Percentiles rank a stretch among this genome's conserved stretches.
Conservation (phyloP, 1,140 invertebrate genomes). For the Tetraneura akinire region DNA sequence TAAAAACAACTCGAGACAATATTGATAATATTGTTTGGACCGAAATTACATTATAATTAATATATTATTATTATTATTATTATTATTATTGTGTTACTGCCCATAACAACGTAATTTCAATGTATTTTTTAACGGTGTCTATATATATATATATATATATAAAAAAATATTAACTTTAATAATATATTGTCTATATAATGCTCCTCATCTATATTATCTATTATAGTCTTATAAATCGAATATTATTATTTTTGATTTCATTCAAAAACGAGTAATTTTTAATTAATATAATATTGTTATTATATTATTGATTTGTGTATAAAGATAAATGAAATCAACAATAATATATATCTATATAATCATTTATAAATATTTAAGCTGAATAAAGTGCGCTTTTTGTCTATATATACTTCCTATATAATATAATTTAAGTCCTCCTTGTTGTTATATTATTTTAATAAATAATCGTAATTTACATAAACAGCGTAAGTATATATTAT, state of each 20-base stretch:
- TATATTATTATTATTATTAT: no score
- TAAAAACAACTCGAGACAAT: slow-evolving; percentile 39
- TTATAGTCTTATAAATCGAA: slow-evolving; percentile 33
- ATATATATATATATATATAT: no score
- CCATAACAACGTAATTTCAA: slow-evolving; percentile 36
- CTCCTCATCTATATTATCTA: slow-evolving; percentile 44
- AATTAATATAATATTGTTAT: slow-evolving; percentile 41
- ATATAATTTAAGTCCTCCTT: slow-evolving; percentile 31
- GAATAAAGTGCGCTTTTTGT: slow-evolving; percentile 47
- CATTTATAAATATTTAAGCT: slow-evolving; percentile 45
- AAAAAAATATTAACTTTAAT: slow-evolving; percentile 33
- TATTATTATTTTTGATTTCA: slow-evolving; percentile 43
- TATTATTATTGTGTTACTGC: slow-evolving; percentile 27
- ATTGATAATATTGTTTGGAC: slow-evolving; percentile 41
- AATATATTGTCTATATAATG: slow-evolving; percentile 25
- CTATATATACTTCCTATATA: slow-evolving; percentile 33
- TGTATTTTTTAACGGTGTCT: slow-evolving; percentile 24
- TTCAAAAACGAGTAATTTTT: slow-evolving; percentile 22
- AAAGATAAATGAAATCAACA: slow-evolving; percentile 41
- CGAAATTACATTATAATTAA: slow-evolving; percentile 11
- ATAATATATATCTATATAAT: slow-evolving; percentile 46
- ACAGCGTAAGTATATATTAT: neutral
- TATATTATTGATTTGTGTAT: slow-evolving; percentile 24
- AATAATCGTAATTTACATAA: slow-evolving; percentile 2
- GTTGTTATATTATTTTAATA: no score